Evolutionary conservation across 1,140 invertebrate genomes (phyloP).

Genomic region (Scaptomyza hsui): DNA sequence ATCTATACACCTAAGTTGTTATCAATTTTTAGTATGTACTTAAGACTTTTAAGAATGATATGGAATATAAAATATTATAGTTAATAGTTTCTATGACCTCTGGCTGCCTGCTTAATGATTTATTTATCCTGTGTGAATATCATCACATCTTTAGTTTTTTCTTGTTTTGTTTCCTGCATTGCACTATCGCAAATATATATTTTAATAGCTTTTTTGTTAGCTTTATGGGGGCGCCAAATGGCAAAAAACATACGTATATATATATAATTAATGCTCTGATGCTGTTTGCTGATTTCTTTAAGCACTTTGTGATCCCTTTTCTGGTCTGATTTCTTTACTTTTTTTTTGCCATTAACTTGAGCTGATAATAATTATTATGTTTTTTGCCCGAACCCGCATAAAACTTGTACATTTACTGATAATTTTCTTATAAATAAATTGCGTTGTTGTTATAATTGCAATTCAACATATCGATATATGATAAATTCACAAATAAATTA

Average conservation of each 20-base stretch:
- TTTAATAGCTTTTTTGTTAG: constrained; percentile 41
- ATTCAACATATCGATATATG: not conserved
- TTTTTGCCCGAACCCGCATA: constrained; percentile 33
- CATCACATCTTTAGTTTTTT: constrained; percentile 7
- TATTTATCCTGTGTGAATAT: not conserved
- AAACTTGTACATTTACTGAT: constrained; percentile 24
- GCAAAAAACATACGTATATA: constrained; percentile 19
- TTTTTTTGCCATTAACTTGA: constrained; percentile 11
- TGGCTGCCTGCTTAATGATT: not conserved
- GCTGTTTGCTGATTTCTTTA: constrained; percentile 21
- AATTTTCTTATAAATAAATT: constrained; percentile 11
- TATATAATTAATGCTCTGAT: constrained; percentile 25
- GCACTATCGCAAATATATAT: constrained; percentile 14
- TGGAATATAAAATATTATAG: not conserved
- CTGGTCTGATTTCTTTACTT: too few species aligned
- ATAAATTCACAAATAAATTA: not conserved
- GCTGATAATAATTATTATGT: constrained; percentile 32
- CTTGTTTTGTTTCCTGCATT: not conserved
- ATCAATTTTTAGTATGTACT: too few species aligned
- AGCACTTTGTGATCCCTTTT: constrained; percentile 15
- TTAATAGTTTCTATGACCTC: constrained; percentile 12
- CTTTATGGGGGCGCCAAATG: constrained; percentile 40
- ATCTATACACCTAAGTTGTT: too few species aligned
- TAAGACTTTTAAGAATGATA: too few species aligned
- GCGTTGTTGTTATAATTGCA: not conserved